These are phyloP conservation scores for Sinocyclocheilus maitianheensis DNA, from an alignment of 2,113 vertebrate genomes.

Conservation along the genomic window DNA sequence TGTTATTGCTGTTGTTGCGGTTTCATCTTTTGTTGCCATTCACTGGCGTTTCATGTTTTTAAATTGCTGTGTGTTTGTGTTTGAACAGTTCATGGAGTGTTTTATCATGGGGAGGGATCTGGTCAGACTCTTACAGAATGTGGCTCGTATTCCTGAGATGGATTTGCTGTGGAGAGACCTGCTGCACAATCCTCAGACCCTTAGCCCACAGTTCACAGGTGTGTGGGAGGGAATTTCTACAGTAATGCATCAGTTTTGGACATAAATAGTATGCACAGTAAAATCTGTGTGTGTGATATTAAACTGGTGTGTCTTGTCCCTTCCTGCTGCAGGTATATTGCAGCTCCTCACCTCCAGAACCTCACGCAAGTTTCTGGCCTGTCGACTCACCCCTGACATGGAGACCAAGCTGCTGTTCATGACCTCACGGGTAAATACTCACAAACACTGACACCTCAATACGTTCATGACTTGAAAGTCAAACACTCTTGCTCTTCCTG, in stretches of 20 bases:
- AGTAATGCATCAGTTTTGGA: neutral
- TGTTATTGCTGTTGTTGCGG: neutral
- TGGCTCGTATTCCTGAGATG: conserved; percentile 93
- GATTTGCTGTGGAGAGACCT: conserved; percentile 95
- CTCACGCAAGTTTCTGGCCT: conserved; percentile 93
- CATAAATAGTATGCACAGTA: neutral
- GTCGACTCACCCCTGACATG: conserved; percentile 96
- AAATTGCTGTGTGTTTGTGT: neutral
- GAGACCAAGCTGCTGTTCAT: conserved; percentile 98
- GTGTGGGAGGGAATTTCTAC: conserved; percentile 24
- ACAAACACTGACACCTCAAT: neutral
- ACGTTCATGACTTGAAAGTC: neutral
- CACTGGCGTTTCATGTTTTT: neutral
- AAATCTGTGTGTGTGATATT: neutral
- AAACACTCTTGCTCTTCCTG: neutral
- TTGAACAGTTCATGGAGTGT: conserved; percentile 89
- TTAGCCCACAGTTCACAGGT: conserved; percentile 95
- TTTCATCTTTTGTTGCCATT: neutral
- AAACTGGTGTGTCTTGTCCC: neutral
- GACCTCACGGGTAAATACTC: conserved; percentile 85
- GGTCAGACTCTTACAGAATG: conserved; percentile 91
- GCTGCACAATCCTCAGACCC: conserved; percentile 88
- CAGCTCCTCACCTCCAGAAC: conserved; percentile 93
- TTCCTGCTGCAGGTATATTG: conserved; percentile 78
- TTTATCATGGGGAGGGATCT: conserved; percentile 94